Evolutionary conservation across 2,888 invertebrate genomes (phyloP), one percentile per base, ranked within the genome.

Genomic region (Tillus elongatus): DNA sequence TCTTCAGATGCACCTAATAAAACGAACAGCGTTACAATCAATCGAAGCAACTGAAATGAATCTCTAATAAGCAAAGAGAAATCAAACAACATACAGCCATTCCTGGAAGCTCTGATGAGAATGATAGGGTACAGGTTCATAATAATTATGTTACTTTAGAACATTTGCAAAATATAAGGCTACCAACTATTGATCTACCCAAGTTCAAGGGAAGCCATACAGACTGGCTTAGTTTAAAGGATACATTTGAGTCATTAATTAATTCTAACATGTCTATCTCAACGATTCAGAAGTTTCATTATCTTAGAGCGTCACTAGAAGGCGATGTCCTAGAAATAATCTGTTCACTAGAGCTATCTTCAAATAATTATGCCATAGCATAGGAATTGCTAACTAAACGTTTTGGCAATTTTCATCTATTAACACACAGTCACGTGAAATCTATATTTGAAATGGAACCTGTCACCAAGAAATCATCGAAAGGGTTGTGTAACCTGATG

Each of bases 131-230:
- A n/a, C n/a, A n/a, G n/a, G n/a, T n/a, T n/a, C n/a, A n/a, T n/a
- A n/a, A n/a, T n/a, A n/a, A n/a, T n/a, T n/a, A n/a, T n/a, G n/a
- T n/a, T n/a, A n/a, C n/a, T n/a, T n/a, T n/a, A n/a, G n/a, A n/a
- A n/a, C n/a, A n/a, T n/a, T n/a, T n/a, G n/a, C n/a, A n/a, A n/a
- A n/a, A n/a, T n/a, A n/a, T 35, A 11, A 26, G 14, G 10, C 11
- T 35, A 13, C 35, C 35, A 3, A 35, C 35, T 2, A 35, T 35
- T 3, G 13, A 26, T 13, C n/a, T 35, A 14, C 35, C 35, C 11
- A 27, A 13, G n/a, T 35, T 27, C 13, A 4, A 13, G 9, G 35
- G 28, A 8, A 13, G 27, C 2, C 3, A 12, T 6, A 3, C 3
- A 4, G 3, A 27, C 3, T 35, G 35, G 35, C 28, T 35, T 2